These are phyloP conservation scores for Carassius auratus DNA, from an alignment of 2,113 vertebrate species.

Conservation along the genomic window DNA sequence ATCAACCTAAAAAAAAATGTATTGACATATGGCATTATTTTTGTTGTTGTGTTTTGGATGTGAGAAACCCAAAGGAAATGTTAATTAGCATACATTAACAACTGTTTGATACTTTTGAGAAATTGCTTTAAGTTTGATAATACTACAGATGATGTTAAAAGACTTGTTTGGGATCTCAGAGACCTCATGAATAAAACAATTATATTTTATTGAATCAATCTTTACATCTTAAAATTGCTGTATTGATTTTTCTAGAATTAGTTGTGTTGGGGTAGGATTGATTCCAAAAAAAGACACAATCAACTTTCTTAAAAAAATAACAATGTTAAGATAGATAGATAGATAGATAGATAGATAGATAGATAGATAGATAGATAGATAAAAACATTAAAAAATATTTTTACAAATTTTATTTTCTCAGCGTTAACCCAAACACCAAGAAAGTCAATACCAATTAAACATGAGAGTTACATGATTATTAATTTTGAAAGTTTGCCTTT, in stretches of 20 bases:
- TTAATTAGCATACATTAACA: not conserved
- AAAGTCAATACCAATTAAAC: not conserved
- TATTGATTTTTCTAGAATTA: too few species aligned
- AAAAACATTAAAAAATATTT: not conserved
- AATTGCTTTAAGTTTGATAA: too few species aligned
- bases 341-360: too few species aligned
- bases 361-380: too few species aligned
- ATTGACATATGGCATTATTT: not conserved
- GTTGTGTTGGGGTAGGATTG: too few species aligned
- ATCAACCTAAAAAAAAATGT: slow-evolving; percentile 83
- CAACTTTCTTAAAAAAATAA: not conserved
- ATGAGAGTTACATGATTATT: not conserved
- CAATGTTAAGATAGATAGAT: not conserved
- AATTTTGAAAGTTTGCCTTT: not conserved
- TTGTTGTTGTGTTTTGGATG: not conserved
- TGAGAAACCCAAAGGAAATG: not conserved
- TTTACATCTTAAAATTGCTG: not conserved
- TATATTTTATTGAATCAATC: not conserved
- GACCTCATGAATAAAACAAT: not conserved
- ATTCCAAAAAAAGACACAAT: not conserved
- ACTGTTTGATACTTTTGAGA: not conserved
- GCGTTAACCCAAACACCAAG: not conserved
- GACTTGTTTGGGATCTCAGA: too few species aligned
- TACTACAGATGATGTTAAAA: too few species aligned
- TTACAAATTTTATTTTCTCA: not conserved